Conservation (phyloP, 2,888 invertebrate genomes). For the Gasteruption jaculator region DNA sequence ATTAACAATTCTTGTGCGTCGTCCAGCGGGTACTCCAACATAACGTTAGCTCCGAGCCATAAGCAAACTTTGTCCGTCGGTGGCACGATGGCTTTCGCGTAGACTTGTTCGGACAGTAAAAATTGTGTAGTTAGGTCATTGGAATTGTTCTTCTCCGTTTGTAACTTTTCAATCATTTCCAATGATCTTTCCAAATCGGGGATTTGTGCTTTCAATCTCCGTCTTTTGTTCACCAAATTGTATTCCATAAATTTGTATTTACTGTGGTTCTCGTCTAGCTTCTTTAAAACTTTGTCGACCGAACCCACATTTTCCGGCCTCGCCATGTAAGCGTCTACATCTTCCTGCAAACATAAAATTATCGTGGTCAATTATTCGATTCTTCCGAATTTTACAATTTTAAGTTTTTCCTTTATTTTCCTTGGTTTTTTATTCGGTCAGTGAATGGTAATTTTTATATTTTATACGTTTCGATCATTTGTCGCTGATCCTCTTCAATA, state of each 20-base stretch:
- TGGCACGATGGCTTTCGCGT: slow-evolving; percentile 75
- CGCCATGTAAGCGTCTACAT: slow-evolving; percentile 92
- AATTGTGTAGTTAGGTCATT: slow-evolving; percentile 81
- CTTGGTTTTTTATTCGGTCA: no score
- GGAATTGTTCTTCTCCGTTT: slow-evolving; percentile 66
- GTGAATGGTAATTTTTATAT: no score
- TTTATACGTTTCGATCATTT: no score
- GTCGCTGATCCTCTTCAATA: no score
- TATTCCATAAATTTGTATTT: slow-evolving; percentile 98
- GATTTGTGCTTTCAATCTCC: slow-evolving; percentile 83
- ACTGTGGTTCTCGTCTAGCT: slow-evolving; percentile 87
- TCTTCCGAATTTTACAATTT: no score
- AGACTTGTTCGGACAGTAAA: slow-evolving; percentile 86
- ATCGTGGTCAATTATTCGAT: background rate
- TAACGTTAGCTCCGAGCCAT: slow-evolving; percentile 90
- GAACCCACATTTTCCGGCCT: slow-evolving; percentile 75
- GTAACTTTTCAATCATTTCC: slow-evolving; percentile 86
- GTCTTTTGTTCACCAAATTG: slow-evolving; percentile 81
- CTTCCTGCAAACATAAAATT: slow-evolving; percentile 71
- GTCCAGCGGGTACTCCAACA: slow-evolving; percentile 91
- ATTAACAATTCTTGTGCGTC: slow-evolving; percentile 83
- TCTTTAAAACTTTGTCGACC: slow-evolving; percentile 80
- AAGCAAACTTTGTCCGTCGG: slow-evolving; percentile 85
- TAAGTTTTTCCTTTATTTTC: no score
- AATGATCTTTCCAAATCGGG: slow-evolving; percentile 91